A percentile compares a stretch with the other conserved stretches of the same genome.
Evolutionary conservation across 2,888 invertebrate species (phyloP).

Genomic region (Pocota personata): DNA sequence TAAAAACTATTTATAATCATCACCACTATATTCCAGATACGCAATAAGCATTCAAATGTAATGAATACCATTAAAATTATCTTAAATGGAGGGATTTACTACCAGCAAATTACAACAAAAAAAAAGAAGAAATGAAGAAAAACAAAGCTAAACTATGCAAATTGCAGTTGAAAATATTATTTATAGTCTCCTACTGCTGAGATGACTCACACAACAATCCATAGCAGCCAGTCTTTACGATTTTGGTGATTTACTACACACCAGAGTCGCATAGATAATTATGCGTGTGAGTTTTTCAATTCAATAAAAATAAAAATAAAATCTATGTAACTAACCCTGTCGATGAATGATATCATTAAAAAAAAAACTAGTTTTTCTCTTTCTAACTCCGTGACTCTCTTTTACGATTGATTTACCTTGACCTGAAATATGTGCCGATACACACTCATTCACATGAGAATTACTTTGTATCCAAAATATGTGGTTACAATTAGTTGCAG

Average conservation of each 20-base stretch:
- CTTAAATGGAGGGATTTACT: not conserved
- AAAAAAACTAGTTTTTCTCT: constrained; percentile 48
- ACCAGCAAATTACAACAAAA: not conserved
- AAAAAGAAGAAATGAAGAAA: not conserved
- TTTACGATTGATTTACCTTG: constrained; percentile 59
- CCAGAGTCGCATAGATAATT: constrained; percentile 14
- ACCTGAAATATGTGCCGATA: constrained; percentile 42
- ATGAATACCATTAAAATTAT: constrained; percentile 13
- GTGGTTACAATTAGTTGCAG: constrained; percentile 30
- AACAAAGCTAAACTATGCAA: not conserved
- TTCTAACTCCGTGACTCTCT: constrained; percentile 35
- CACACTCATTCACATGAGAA: not conserved
- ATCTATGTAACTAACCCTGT: constrained; percentile 8
- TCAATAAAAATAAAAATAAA: constrained; percentile 16
- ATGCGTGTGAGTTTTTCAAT: constrained; percentile 32
- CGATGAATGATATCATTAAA: constrained; percentile 38
- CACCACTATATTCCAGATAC: no score
- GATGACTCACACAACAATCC: constrained; percentile 1
- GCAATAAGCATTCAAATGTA: not conserved
- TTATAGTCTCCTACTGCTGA: not conserved
- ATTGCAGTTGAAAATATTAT: constrained; percentile 2
- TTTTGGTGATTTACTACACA: not conserved
- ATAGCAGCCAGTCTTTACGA: not conserved
- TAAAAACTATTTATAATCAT: no score
- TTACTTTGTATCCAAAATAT: constrained; percentile 33